Evolutionary conservation across 2,888 invertebrate species (phyloP).

Genomic region (Synanthedon tipuliformis): DNA sequence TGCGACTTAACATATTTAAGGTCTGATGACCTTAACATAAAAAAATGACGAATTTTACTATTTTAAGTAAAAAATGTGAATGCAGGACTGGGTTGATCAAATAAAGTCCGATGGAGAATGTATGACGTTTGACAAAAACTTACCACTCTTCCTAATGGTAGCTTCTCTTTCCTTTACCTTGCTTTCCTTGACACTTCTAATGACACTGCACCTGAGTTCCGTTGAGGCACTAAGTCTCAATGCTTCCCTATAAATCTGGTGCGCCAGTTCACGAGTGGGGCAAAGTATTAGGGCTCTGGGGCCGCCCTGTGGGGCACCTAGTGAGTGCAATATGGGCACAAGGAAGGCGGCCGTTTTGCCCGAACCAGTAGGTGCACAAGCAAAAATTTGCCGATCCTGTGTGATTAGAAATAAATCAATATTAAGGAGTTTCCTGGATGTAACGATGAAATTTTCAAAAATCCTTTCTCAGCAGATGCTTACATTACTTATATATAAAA

Average conservation of each 20-base stretch:
- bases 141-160: conserved; percentile 82
- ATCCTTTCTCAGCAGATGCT: too few species aligned
- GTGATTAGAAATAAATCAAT: too few species aligned
- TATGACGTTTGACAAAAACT: conserved; percentile 14
- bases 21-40: too few species aligned
- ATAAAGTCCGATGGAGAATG: not conserved
- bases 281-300: conserved; percentile 89
- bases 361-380: conserved; percentile 97
- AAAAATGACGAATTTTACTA: too few species aligned
- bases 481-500: too few species aligned
- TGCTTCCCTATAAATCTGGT: conserved; percentile 89
- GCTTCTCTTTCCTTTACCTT: conserved; percentile 78
- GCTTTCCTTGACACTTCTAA: conserved; percentile 82
- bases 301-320: conserved; percentile 78
- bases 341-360: conserved; percentile 97
- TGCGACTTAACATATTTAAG: too few species aligned
- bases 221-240: conserved; percentile 79
- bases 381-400: conserved; percentile 84
- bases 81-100: not conserved
- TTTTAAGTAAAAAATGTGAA: conserved; percentile 1
- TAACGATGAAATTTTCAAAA: too few species aligned
- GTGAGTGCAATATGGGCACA: conserved; percentile 84
- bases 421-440: too few species aligned
- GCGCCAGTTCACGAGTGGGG: conserved; percentile 94
- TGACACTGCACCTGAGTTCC: conserved; percentile 79